A percentile compares a stretch with the other conserved stretches of the same genome.
Evolutionary conservation across 2,113 vertebrate genomes (phyloP).

Genomic region (Rhinopomastus cyanomelas): DNA sequence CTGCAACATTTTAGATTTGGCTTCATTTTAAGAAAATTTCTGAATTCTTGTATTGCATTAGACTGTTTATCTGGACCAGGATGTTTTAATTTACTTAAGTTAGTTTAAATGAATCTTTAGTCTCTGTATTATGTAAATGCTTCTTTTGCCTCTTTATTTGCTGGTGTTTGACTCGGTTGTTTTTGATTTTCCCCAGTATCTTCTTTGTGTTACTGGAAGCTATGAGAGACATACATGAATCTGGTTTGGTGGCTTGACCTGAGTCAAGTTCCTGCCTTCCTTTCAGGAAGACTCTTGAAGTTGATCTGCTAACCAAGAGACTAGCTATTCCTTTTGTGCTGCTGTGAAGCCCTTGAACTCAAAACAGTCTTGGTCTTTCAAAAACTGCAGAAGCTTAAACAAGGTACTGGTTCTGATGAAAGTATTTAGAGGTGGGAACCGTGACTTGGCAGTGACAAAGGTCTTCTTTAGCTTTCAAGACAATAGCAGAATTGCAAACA

Average conservation of each 20-base stretch:
- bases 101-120: neutral
- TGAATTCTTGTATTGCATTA: neutral
- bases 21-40: neutral
- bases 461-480: neutral
- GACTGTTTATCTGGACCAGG: neutral
- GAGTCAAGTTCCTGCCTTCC: neutral
- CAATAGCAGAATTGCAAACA: neutral
- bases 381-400: neutral
- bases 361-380: neutral
- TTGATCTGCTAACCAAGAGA: neutral
- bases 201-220: neutral
- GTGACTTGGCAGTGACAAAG: neutral
- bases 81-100: neutral
- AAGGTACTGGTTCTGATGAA: neutral
- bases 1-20: neutral
- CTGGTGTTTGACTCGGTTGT: neutral
- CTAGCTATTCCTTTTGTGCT: neutral
- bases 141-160: neutral
- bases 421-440: neutral
- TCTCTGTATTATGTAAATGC: neutral
- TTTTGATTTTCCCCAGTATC: neutral
- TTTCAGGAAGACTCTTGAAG: neutral
- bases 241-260: neutral
- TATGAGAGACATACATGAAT: neutral
- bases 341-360: neutral